Evolutionary conservation across 2,888 invertebrate species (phyloP), one percentile per base, ranked within the genome.

Genomic region (Ormyrus nitidulus): DNA sequence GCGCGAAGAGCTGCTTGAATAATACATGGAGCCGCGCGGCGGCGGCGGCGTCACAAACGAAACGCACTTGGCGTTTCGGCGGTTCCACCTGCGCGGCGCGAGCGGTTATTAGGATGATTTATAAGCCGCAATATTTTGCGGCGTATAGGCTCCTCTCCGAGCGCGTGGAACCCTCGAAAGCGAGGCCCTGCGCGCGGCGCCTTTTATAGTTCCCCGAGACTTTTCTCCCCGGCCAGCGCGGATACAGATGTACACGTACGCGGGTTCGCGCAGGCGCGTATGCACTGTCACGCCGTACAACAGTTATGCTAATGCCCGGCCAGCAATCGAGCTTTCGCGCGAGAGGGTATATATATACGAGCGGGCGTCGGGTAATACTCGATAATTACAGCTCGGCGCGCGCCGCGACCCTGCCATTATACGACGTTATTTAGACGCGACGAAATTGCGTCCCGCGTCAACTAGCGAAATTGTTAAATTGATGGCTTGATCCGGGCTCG

Each of bases 401-500:
- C 13, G 7, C 56, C 46, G 11, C 51, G 59, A 8, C 54, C 8
- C n/a, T 8, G 46, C 44, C 19, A 56, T 46, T 54, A n/a, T 64
- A 10, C 69, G 46, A 56, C 19, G 62, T 77, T 76, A 68, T 69
- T 69, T 64, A 72, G 68, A 69, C 53, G 48, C 72, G 64, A 5
- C 46, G 62, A 11, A 74, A 73, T 74, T 65, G 58, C 71, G 75
- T 62, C 62, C 46, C 19, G 77, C 73, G 69, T 80, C 64, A 72
- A 81, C 80, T 73, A 48, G 53, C 62, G 44, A 81, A 79, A 81
- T 81, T 79, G 75, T 75, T 70, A 79, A 81, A 81, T 81, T 79
- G 81, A 81, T 70, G 81, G 76, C 78, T 71, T 76, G 76, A 69
- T 73, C 53, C 75, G 75, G 3, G 34, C 34, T 51, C 54, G 34